These are phyloP conservation scores for Crotalus tigris DNA, from an alignment of 2,113 vertebrate species.

Conservation along the genomic window DNA sequence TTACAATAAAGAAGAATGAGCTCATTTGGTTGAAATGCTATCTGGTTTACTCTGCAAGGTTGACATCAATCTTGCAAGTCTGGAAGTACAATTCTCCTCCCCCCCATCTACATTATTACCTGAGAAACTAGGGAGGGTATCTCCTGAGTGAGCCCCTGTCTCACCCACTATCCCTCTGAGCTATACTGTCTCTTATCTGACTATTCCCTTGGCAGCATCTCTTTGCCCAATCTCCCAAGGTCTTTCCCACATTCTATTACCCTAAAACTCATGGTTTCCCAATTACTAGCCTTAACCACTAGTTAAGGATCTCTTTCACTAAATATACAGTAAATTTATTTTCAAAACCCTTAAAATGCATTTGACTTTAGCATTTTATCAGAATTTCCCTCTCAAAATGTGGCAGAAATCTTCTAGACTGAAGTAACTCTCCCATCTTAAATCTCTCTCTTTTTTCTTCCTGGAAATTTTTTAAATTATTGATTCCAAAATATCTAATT, in stretches of 20 bases:
- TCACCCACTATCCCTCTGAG: background rate
- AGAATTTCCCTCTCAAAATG: background rate
- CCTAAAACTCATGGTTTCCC: background rate
- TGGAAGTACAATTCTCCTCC: background rate
- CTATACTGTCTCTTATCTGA: background rate
- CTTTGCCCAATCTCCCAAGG: background rate
- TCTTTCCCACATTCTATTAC: background rate
- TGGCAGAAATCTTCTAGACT: background rate
- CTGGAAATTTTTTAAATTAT: background rate
- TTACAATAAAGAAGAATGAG: background rate
- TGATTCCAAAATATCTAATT: background rate
- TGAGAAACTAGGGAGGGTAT: background rate
- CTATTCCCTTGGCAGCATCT: background rate
- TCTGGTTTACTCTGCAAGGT: background rate
- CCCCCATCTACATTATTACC: background rate
- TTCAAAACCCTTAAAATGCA: background rate
- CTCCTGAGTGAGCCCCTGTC: background rate
- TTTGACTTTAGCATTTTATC: background rate
- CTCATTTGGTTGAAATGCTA: background rate
- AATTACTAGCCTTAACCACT: background rate
- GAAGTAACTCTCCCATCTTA: background rate
- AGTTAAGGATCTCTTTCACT: background rate
- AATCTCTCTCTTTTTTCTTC: background rate
- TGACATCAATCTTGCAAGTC: background rate
- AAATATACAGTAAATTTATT: background rate